These are phyloP conservation scores for Hyles lineata DNA, from an alignment of 2,888 invertebrate species.

Conservation along the genomic window DNA sequence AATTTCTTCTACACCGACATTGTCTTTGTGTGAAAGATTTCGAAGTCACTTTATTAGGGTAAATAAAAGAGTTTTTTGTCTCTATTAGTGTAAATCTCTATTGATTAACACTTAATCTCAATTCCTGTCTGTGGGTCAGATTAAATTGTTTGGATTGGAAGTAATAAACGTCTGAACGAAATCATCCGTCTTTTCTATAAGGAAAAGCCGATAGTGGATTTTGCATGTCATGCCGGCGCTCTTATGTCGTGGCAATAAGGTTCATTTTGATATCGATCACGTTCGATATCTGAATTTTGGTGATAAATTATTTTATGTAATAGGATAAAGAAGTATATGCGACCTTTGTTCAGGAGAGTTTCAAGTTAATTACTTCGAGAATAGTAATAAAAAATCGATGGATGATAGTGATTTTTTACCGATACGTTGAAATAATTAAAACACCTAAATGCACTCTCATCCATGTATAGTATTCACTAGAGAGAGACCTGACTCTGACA, in stretches of 20 bases:
- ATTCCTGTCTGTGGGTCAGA: conserved; percentile 61
- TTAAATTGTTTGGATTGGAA: conserved; percentile 66
- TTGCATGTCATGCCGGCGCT: conserved; percentile 26
- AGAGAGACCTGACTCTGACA: no score
- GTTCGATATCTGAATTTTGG: background rate
- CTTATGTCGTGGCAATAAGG: conserved; percentile 20
- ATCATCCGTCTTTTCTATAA: conserved; percentile 53
- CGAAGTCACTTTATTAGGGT: conserved; percentile 20
- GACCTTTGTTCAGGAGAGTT: background rate
- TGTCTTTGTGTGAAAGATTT: background rate
- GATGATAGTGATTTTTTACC: no score
- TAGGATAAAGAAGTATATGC: background rate
- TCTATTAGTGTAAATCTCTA: conserved; percentile 58
- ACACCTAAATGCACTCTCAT: no score
- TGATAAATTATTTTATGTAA: background rate
- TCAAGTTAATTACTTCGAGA: conserved; percentile 3
- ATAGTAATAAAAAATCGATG: background rate
- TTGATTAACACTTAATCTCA: conserved; percentile 73
- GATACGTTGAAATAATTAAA: no score
- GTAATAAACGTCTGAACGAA: conserved; percentile 61
- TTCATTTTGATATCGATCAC: background rate
- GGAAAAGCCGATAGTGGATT: conserved; percentile 38
- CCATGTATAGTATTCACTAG: no score
- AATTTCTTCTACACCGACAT: background rate
- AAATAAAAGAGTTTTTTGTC: conserved; percentile 53